These are phyloP conservation scores for Steatornis caripensis DNA, from an alignment of 2,113 vertebrate genomes.

Conservation along the genomic window DNA sequence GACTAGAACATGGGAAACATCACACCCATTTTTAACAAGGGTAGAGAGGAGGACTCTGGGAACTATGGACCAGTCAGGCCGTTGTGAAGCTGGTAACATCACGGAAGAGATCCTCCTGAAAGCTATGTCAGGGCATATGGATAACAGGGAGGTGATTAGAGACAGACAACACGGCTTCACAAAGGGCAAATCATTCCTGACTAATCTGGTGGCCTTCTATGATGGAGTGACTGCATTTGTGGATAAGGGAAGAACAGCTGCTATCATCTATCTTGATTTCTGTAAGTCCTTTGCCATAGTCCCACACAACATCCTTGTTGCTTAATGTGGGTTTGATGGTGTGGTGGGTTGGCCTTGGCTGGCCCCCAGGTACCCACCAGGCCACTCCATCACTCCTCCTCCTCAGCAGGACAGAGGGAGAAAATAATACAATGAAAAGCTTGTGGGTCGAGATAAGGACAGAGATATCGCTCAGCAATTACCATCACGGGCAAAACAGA, in stretches of 20 bases:
- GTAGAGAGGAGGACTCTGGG: neutral
- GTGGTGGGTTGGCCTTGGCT: neutral
- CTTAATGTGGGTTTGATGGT: neutral
- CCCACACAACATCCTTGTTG: neutral
- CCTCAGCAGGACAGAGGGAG: neutral
- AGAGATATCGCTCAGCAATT: neutral
- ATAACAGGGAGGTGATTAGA: neutral
- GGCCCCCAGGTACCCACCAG: neutral
- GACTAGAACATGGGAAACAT: neutral
- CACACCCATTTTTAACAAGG: neutral
- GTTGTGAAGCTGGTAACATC: neutral
- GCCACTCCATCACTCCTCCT: accelerated
- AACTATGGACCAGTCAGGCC: neutral
- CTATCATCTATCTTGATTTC: neutral
- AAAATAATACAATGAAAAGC: neutral
- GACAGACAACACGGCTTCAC: neutral
- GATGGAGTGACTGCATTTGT: accelerated
- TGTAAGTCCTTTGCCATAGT: neutral
- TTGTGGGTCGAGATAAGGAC: neutral
- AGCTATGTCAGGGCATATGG: neutral
- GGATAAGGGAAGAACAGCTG: neutral
- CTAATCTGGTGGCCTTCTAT: neutral
- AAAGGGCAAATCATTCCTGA: neutral
- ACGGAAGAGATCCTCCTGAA: neutral
- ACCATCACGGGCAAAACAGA: neutral